phyloP scores from a whole-genome alignment of 2,797 vertebrate species.

The Leucoraja ocellata region DNA sequence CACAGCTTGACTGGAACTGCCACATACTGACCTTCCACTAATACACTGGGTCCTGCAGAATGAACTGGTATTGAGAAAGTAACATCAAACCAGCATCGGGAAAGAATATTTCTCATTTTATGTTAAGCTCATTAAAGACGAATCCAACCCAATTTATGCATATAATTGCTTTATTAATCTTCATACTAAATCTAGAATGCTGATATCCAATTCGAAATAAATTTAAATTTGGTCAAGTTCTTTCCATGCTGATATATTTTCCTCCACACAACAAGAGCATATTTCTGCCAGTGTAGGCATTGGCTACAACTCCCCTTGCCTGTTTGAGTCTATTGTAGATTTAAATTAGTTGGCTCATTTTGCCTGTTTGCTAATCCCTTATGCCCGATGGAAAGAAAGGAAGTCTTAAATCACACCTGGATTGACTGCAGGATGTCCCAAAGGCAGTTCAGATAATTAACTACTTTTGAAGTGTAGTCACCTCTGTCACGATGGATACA shows the following conservation, averaged over 20 bases:
- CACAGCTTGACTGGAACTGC: conserved; percentile 37
- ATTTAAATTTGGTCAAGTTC: neutral
- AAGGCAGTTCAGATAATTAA: neutral
- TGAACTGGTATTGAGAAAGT: conserved; percentile 23
- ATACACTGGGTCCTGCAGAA: conserved; percentile 37
- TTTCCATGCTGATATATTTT: neutral
- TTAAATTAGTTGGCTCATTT: neutral
- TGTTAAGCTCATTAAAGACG: neutral
- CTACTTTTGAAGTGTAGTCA: neutral
- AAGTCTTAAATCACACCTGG: neutral
- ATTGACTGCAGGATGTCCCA: neutral
- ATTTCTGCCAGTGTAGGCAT: neutral
- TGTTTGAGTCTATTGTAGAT: neutral
- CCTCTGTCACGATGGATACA: neutral
- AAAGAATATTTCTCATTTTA: neutral
- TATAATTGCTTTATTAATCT: conserved; percentile 7
- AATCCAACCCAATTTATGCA: neutral
- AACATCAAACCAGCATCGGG: neutral
- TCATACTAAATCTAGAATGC: neutral
- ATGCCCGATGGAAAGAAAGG: neutral
- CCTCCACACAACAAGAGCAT: neutral
- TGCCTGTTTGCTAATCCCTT: neutral
- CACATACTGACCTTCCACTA: conserved; percentile 43
- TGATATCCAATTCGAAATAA: neutral
- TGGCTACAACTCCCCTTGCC: neutral